These are phyloP conservation scores for Pantherophis vulpinus DNA, from an alignment of 2,797 vertebrate genomes.

Conservation along the genomic window DNA sequence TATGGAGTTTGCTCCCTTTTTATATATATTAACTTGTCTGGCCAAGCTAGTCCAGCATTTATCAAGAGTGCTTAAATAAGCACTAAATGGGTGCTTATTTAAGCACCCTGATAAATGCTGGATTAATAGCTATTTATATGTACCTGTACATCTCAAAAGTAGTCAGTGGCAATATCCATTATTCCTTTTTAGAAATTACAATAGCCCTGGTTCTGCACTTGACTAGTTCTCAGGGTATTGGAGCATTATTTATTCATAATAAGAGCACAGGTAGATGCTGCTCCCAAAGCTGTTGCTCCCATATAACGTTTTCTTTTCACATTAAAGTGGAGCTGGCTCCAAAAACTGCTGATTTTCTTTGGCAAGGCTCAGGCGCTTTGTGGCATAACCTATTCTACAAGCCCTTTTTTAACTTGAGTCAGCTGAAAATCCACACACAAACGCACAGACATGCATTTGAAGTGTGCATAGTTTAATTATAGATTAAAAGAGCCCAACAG, in stretches of 20 bases:
- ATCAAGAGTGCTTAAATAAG: not conserved
- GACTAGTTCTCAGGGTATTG: not conserved
- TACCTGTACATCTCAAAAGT: not conserved
- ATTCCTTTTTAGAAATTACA: not conserved
- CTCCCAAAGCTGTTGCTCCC: conserved; percentile 37
- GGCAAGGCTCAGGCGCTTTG: conserved; percentile 33
- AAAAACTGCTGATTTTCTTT: conserved; percentile 37
- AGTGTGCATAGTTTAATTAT: conserved; percentile 45
- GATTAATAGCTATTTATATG: not conserved
- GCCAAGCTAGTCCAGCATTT: not conserved
- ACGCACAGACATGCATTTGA: conserved; percentile 43
- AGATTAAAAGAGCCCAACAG: conserved; percentile 40
- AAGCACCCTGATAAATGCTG: not conserved
- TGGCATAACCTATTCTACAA: conserved; percentile 41
- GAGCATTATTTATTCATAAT: conserved; percentile 52
- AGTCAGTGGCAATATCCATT: conserved; percentile 11
- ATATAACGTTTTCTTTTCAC: conserved; percentile 23
- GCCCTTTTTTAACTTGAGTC: conserved; percentile 41
- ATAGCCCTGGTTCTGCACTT: not conserved
- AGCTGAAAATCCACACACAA: conserved; percentile 40
- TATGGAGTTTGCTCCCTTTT: not conserved
- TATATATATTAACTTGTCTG: not conserved
- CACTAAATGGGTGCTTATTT: not conserved
- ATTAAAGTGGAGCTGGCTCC: conserved; percentile 19
- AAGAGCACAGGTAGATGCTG: not conserved